A percentile compares a stretch with the other conserved stretches of the same genome.
These are phyloP conservation scores for Nesoenas mayeri DNA, from an alignment of 2,113 vertebrate species.

Conservation along the genomic window DNA sequence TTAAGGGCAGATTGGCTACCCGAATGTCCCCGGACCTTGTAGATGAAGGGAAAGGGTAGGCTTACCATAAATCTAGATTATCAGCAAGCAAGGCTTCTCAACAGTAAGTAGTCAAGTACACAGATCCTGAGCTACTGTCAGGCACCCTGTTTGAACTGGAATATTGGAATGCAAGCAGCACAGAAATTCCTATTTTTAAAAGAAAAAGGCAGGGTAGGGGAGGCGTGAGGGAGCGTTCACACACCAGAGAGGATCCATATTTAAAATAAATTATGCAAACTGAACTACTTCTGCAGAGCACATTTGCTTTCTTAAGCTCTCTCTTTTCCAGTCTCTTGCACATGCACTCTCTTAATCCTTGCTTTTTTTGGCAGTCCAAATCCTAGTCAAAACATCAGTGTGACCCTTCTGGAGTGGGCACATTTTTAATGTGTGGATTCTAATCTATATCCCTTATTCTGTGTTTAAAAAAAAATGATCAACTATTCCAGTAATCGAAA, in stretches of 20 bases:
- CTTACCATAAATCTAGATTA: conserved; percentile 73
- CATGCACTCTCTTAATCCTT: neutral
- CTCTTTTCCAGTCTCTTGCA: neutral
- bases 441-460: neutral
- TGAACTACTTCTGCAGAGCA: conserved; percentile 38
- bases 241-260: neutral
- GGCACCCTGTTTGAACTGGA: neutral
- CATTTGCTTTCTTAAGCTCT: neutral
- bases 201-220: neutral
- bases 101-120: conserved; percentile 16
- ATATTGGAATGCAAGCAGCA: neutral
- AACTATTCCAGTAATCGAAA: neutral
- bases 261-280: conserved; percentile 38
- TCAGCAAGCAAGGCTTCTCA: neutral
- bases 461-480: neutral
- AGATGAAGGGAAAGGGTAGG: conserved; percentile 80
- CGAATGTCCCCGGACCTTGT: conserved; percentile 89
- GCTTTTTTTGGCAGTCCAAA: neutral
- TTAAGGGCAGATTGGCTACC: conserved; percentile 99
- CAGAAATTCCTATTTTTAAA: conserved; percentile 31
- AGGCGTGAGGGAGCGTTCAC: neutral
- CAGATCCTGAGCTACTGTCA: neutral
- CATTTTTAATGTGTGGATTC: neutral
- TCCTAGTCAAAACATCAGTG: neutral
- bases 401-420: neutral